phyloP scores from a whole-genome alignment of 2,888 invertebrate species.

The Yponomeuta sedellus region DNA sequence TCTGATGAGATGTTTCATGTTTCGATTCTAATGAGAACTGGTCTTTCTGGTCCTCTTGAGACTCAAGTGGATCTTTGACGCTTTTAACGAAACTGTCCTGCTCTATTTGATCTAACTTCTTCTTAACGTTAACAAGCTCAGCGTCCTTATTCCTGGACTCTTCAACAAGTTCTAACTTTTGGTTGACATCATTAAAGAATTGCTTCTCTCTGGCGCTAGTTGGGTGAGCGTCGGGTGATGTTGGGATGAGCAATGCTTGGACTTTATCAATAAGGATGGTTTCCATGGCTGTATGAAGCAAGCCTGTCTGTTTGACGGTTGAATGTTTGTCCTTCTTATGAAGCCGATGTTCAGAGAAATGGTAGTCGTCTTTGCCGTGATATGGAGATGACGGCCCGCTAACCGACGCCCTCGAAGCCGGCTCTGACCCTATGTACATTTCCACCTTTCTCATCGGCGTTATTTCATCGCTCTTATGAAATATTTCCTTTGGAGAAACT shows the following conservation, averaged over 20 bases:
- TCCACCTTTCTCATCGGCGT: slow-evolving; percentile 43
- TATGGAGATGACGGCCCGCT: slow-evolving; percentile 46
- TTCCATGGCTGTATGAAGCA: slow-evolving; percentile 74
- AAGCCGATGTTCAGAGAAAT: slow-evolving; percentile 26
- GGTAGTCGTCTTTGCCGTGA: slow-evolving; percentile 19
- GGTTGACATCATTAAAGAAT: slow-evolving; percentile 60
- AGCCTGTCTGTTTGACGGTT: slow-evolving; percentile 47
- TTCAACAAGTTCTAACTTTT: slow-evolving; percentile 54
- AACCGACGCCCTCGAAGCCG: slow-evolving; percentile 56
- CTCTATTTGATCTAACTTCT: not conserved
- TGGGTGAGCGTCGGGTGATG: slow-evolving; percentile 42
- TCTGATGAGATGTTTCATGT: not conserved
- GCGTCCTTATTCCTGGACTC: slow-evolving; percentile 33
- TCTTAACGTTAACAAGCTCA: not conserved
- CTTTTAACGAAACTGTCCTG: not conserved
- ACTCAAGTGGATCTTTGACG: not conserved
- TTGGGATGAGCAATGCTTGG: slow-evolving; percentile 55
- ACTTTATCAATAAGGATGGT: slow-evolving; percentile 76
- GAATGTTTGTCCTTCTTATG: slow-evolving; percentile 40
- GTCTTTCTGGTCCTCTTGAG: not conserved
- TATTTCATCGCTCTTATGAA: slow-evolving; percentile 52
- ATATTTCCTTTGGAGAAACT: slow-evolving; percentile 38
- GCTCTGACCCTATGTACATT: slow-evolving; percentile 71
- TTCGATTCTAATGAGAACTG: not conserved
- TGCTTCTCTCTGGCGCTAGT: slow-evolving; percentile 38